Percentiles rank a stretch among this genome's conserved stretches.
Evolutionary conservation across 2,113 vertebrate species (phyloP).

Genomic region (Sinocyclocheilus anophthalmus): DNA sequence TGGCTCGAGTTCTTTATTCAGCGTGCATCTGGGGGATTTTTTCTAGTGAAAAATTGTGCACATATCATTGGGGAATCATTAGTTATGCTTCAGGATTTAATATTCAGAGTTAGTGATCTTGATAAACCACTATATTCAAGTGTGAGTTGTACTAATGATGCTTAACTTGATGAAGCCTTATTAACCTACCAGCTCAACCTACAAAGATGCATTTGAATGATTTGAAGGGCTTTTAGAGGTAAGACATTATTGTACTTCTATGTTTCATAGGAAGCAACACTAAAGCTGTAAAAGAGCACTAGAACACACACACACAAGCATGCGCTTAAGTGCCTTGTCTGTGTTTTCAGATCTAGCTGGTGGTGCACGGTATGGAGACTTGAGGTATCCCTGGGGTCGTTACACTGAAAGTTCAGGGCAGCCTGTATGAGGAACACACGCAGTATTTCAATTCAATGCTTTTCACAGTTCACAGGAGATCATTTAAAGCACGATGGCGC

Average conservation of each 20-base stretch:
- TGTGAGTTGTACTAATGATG: not conserved
- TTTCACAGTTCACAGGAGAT: slow-evolving; percentile 35
- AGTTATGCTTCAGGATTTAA: not conserved
- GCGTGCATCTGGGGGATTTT: not conserved
- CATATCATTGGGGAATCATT: not conserved
- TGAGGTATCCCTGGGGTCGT: slow-evolving; percentile 24
- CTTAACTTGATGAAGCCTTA: not conserved
- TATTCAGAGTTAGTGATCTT: not conserved
- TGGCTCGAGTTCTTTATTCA: not conserved
- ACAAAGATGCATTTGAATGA: not conserved
- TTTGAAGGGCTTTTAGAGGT: not conserved
- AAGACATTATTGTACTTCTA: not conserved
- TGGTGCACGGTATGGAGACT: not conserved
- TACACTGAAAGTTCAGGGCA: slow-evolving; percentile 32
- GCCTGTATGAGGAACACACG: not conserved
- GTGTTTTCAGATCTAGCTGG: slow-evolving; percentile 5
- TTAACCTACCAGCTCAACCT: not conserved
- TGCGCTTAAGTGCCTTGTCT: not conserved
- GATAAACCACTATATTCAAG: not conserved
- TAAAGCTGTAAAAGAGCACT: not conserved
- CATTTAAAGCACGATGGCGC: not conserved
- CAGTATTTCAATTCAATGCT: slow-evolving; percentile 7
- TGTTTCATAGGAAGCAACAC: slow-evolving; percentile 6
- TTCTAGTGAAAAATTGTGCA: not conserved
- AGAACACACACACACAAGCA: slow-evolving; percentile 5